Conservation (phyloP, 2,113 vertebrate genomes). For the Crotophaga sulcirostris region DNA sequence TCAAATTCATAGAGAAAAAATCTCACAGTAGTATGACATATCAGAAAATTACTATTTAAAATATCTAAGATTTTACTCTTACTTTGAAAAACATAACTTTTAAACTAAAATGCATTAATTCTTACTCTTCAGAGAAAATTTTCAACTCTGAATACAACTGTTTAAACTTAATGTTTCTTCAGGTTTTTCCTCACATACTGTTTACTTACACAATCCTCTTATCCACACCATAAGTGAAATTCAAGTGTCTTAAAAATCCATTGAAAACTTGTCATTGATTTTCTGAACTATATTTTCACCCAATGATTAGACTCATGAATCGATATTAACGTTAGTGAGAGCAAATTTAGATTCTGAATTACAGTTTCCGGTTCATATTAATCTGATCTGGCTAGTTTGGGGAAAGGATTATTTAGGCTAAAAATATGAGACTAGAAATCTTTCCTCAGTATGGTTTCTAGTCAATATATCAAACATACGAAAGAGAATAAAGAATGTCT, state of each 20-base stretch:
- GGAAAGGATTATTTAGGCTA: background rate
- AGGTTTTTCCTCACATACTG: background rate
- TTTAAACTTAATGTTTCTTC: background rate
- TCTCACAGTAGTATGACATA: background rate
- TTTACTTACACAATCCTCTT: background rate
- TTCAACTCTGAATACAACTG: background rate
- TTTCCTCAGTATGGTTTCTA: background rate
- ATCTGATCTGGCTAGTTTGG: background rate
- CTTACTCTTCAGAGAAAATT: background rate
- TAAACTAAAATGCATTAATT: background rate
- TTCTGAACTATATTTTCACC: background rate
- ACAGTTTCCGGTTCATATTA: background rate
- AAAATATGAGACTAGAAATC: background rate
- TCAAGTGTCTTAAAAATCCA: background rate
- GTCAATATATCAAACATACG: background rate
- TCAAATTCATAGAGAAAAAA: background rate
- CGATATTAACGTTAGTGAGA: background rate
- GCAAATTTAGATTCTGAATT: background rate
- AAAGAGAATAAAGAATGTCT: conserved; percentile 39
- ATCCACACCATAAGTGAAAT: background rate
- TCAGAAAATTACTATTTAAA: background rate
- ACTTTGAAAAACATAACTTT: background rate
- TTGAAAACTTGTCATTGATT: background rate
- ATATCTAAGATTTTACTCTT: background rate
- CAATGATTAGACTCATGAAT: background rate